Base-by-base conservation (phyloP, 2,888 invertebrate species). In the Limenitis camilla region DNA sequence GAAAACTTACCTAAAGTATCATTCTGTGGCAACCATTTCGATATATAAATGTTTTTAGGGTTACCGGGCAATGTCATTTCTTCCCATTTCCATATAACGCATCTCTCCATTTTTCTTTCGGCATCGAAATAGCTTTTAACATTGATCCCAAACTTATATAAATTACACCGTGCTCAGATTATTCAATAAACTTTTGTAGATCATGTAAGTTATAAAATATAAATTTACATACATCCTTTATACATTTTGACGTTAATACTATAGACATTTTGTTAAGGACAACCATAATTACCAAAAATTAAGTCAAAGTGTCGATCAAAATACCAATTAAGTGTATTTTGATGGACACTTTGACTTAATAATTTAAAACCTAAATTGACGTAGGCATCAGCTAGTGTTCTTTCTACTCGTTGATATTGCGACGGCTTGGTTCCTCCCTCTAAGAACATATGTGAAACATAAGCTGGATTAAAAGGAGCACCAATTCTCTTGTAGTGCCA, bases 101-200 rank as follows among this genome's bases (percentile, higher is more conserved):
- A 81, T 85, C 4, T 85, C 67, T 42, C n/a, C 91, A 66, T 62
- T 90, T 92, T 1, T 90, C 84, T 46, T 75, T 74, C 0, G 92
- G 89, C 60, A 92, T 88, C 1, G 90, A 89, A 1, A 90, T 84
- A 1, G 90, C 84, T 65, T 89, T 91, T 50, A 94, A 78, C 90
- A 93, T 90, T 0, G 94, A 94, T 6, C 95, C 95, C 74, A 94
- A 90, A 70, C 92, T 94, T 61, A 95, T 91, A 66, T 91, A 92
- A 57, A 95, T 88, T 2, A 93, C 91, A 0, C 93, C 93, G 38
- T 92, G 81, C 9, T 85, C 67, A 0, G 93, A 90, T 49, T 89
- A 88, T 59, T 91, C 90, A 35, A 94, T 88, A 68, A 92, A 93
- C 50, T 87, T 80, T 47, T 89, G 82, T 6, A 94, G 68, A 29